Percentiles rank a stretch among this genome's conserved stretches.
Conservation (phyloP, 2,797 vertebrate species). For the Prionace glauca region DNA sequence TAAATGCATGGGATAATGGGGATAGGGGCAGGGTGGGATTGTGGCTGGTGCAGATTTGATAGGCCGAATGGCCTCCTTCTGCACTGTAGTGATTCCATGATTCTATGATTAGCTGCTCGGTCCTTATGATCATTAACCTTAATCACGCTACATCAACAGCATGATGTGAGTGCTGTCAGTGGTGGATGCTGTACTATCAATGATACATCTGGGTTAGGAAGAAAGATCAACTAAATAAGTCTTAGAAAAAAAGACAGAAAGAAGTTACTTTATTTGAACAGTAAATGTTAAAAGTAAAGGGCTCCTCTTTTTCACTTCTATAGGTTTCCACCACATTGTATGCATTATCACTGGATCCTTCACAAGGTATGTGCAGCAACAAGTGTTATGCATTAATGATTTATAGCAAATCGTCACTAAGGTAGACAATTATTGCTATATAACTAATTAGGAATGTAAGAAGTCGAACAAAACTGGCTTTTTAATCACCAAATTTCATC, state of each 20-base stretch:
- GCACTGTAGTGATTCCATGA: too few species aligned
- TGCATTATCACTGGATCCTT: background rate
- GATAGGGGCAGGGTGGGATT: too few species aligned
- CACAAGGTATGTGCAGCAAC: background rate
- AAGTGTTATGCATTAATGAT: background rate
- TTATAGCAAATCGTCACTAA: background rate
- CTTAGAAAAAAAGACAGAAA: background rate
- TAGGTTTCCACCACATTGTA: background rate
- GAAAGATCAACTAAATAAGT: background rate
- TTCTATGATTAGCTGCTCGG: too few species aligned
- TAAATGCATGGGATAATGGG: too few species aligned
- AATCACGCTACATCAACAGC: background rate
- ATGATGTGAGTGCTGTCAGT: too few species aligned
- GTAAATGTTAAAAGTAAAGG: background rate
- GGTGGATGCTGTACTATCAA: background rate
- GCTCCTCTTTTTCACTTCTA: background rate
- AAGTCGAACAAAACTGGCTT: background rate
- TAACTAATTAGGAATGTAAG: background rate
- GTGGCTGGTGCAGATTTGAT: too few species aligned
- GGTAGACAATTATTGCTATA: background rate
- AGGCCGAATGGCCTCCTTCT: too few species aligned
- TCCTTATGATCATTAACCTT: background rate
- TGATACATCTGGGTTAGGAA: background rate
- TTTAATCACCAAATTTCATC: too few species aligned
- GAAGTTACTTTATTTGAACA: background rate